phyloP scores from a whole-genome alignment of 1,140 invertebrate genomes.

The Cydia amplana region DNA sequence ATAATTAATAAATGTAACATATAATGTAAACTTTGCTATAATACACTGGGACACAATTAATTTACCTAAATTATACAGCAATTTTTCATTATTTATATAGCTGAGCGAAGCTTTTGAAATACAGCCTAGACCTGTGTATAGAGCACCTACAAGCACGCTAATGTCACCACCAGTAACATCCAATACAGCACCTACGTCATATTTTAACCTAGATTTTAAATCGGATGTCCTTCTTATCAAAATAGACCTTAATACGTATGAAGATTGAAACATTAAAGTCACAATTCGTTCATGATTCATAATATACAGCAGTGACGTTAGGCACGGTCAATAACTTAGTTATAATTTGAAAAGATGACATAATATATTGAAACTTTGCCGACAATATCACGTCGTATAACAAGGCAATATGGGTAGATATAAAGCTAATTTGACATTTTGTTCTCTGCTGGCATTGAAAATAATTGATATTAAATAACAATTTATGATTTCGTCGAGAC shows the following conservation, averaged over 20 bases:
- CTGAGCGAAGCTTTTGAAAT: slow-evolving; percentile 67
- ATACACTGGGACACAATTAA: slow-evolving; percentile 45
- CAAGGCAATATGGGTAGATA: neutral
- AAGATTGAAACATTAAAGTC: slow-evolving; percentile 11
- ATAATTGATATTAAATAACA: slow-evolving; percentile 7
- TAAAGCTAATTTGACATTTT: slow-evolving; percentile 2
- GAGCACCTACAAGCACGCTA: slow-evolving; percentile 59
- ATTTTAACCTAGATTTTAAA: slow-evolving; percentile 60
- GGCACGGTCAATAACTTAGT: neutral
- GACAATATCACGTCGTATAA: neutral
- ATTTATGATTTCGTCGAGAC: neutral
- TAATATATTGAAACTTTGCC: neutral
- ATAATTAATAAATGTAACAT: neutral
- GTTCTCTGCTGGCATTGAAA: neutral
- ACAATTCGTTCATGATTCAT: slow-evolving; percentile 14
- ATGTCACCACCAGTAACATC: slow-evolving; percentile 67
- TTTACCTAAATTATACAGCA: slow-evolving; percentile 46
- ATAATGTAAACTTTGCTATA: neutral
- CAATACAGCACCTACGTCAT: slow-evolving; percentile 64
- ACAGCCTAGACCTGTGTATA: slow-evolving; percentile 62
- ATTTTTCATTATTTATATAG: slow-evolving; percentile 64
- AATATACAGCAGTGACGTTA: neutral
- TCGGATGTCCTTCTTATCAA: slow-evolving; percentile 45
- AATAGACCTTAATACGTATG: slow-evolving; percentile 25
- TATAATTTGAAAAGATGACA: neutral